These are phyloP conservation scores for Paelopatides confundens DNA, from an alignment of 53 echinoderm and acorn worm genomes.

Conservation along the genomic window DNA sequence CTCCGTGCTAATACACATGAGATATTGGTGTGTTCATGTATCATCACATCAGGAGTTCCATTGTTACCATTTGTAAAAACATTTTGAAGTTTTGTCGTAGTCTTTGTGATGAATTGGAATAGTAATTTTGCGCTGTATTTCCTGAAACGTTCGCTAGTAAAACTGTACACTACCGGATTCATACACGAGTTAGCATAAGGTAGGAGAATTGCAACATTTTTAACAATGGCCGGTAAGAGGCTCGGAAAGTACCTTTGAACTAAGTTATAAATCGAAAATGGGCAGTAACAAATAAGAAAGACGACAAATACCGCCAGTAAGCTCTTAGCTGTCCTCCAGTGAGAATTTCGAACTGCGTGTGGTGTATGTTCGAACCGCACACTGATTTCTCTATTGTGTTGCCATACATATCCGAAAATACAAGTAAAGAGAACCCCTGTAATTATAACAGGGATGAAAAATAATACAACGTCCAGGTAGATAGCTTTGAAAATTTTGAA, in stretches of 20 bases:
- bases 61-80: not conserved
- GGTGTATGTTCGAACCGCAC: slow-evolving; percentile 13
- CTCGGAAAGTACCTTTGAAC: slow-evolving; percentile 53
- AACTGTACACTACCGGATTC: slow-evolving; percentile 85
- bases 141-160: slow-evolving; percentile 71
- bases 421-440: slow-evolving; percentile 70
- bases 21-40: not conserved
- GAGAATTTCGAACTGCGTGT: slow-evolving; percentile 34
- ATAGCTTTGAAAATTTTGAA: slow-evolving; percentile 81
- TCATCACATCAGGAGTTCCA: not conserved
- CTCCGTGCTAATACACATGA: not conserved
- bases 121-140: slow-evolving; percentile 24
- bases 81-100: not conserved
- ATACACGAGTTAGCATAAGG: slow-evolving; percentile 88
- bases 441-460: slow-evolving; percentile 78
- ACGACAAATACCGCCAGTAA: slow-evolving; percentile 81
- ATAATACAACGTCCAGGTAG: slow-evolving; percentile 85
- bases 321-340: slow-evolving; percentile 84
- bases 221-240: slow-evolving; percentile 44
- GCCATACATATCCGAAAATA: slow-evolving; percentile 72
- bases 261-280: slow-evolving; percentile 81
- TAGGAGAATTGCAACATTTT: slow-evolving; percentile 57
- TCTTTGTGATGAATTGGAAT: not conserved
- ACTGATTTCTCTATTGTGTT: slow-evolving; percentile 13
- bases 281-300: slow-evolving; percentile 76